phyloP scores from a whole-genome alignment of 1,140 invertebrate genomes.

The Bombus balteatus region DNA sequence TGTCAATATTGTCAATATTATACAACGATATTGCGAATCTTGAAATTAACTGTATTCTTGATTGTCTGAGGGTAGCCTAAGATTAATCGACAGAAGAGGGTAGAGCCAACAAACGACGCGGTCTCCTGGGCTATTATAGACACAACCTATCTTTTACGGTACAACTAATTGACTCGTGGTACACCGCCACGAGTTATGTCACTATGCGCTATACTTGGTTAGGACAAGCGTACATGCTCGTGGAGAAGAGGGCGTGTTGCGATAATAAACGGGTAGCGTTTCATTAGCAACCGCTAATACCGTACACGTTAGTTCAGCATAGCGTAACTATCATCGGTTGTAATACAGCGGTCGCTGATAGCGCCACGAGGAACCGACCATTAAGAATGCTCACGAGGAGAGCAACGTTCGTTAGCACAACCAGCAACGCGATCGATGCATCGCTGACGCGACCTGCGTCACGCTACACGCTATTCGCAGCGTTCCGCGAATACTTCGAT shows the following conservation, averaged over 20 bases:
- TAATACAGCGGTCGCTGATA: slow-evolving; percentile 59
- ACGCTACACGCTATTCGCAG: slow-evolving; percentile 8
- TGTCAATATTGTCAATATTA: no score
- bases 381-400: slow-evolving; percentile 59
- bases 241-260: slow-evolving; percentile 20
- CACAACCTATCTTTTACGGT: slow-evolving; percentile 56
- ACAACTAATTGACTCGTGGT: slow-evolving; percentile 68
- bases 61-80: neutral
- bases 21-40: no score
- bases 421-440: neutral
- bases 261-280: slow-evolving; percentile 63
- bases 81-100: slow-evolving; percentile 58
- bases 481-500: neutral
- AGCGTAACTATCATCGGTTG: slow-evolving; percentile 65
- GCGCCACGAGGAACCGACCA: slow-evolving; percentile 45
- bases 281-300: slow-evolving; percentile 68
- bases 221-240: slow-evolving; percentile 29
- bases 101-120: slow-evolving; percentile 7
- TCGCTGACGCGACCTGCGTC: slow-evolving; percentile 30
- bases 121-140: slow-evolving; percentile 50
- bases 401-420: slow-evolving; percentile 57
- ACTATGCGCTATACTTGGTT: slow-evolving; percentile 55
- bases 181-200: slow-evolving; percentile 65
- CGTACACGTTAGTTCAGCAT: slow-evolving; percentile 61
- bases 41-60: no score